Conservation (phyloP, 2,888 invertebrate genomes). For the Metalampra italica region DNA sequence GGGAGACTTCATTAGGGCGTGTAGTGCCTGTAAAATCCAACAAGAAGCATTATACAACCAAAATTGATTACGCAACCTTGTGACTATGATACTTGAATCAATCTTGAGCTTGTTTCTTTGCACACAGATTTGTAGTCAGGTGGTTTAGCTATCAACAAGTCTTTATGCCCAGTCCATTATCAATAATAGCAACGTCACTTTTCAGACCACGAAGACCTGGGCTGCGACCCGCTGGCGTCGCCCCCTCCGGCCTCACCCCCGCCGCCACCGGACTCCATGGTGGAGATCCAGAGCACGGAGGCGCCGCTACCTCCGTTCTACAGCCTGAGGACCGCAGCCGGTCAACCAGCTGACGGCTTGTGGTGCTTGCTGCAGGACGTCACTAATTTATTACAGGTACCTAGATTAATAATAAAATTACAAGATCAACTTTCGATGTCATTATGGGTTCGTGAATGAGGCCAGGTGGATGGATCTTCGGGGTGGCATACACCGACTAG, state of each 20-base stretch:
- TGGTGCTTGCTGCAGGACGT: conserved; percentile 91
- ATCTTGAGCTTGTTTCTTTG: no score
- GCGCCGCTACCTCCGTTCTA: conserved; percentile 89
- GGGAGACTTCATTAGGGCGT: no score
- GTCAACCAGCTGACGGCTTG: conserved; percentile 79
- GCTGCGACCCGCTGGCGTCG: conserved; percentile 80
- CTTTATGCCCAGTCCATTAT: no score
- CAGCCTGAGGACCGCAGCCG: conserved; percentile 81
- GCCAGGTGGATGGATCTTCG: no score
- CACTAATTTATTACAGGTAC: conserved; percentile 83
- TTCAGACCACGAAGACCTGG: conserved; percentile 71
- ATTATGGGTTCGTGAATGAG: no score
- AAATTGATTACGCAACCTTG: no score
- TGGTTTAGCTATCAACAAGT: no score
- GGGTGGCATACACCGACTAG: no score
- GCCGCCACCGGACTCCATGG: conserved; percentile 70
- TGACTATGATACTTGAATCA: no score
- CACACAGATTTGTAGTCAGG: no score
- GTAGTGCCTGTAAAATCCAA: no score
- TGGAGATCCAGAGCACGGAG: conserved; percentile 91
- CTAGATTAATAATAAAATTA: not conserved
- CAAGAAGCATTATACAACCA: no score
- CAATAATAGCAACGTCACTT: conserved; percentile 13
- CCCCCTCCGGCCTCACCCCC: conserved; percentile 77
- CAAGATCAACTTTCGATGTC: not conserved